These are phyloP conservation scores for Heliconius ismenius DNA, from an alignment of 2,888 invertebrate genomes.

Conservation along the genomic window DNA sequence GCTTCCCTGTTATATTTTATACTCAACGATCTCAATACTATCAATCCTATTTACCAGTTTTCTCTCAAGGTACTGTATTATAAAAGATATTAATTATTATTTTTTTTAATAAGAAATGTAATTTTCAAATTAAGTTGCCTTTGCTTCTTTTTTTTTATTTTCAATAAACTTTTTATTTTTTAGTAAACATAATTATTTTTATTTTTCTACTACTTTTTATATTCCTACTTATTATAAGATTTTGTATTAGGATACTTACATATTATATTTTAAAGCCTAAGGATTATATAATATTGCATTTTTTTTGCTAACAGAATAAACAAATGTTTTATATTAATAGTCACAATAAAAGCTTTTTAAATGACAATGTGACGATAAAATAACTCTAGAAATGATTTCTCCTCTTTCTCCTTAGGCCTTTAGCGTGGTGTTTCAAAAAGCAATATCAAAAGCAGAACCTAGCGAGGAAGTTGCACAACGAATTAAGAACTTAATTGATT, in stretches of 20 bases:
- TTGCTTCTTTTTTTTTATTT: background rate
- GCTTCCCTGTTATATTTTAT: conserved; percentile 97
- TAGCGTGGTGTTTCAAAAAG: conserved; percentile 98
- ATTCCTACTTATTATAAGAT: too few relatives aligned
- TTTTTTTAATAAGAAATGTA: too few relatives aligned
- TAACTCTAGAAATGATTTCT: background rate
- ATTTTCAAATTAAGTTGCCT: too few relatives aligned
- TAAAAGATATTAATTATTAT: background rate
- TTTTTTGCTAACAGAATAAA: background rate
- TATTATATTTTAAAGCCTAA: too few relatives aligned
- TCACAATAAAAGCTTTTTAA: too few relatives aligned
- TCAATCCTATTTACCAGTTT: conserved; percentile 98
- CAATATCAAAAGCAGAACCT: conserved; percentile 93
- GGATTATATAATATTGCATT: background rate
- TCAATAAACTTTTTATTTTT: background rate
- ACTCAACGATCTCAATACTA: conserved; percentile 95
- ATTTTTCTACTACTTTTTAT: too few relatives aligned
- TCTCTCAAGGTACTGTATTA: conserved; percentile 88
- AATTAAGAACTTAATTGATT: conserved; percentile 95
- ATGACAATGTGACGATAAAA: too few relatives aligned
- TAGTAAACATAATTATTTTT: background rate
- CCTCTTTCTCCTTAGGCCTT: conserved; percentile 86
- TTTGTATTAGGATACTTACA: too few relatives aligned
- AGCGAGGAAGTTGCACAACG: conserved; percentile 89
- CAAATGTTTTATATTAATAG: too few relatives aligned